phyloP scores from a whole-genome alignment of 1,140 invertebrate species.

The Drosophila ananassae region DNA sequence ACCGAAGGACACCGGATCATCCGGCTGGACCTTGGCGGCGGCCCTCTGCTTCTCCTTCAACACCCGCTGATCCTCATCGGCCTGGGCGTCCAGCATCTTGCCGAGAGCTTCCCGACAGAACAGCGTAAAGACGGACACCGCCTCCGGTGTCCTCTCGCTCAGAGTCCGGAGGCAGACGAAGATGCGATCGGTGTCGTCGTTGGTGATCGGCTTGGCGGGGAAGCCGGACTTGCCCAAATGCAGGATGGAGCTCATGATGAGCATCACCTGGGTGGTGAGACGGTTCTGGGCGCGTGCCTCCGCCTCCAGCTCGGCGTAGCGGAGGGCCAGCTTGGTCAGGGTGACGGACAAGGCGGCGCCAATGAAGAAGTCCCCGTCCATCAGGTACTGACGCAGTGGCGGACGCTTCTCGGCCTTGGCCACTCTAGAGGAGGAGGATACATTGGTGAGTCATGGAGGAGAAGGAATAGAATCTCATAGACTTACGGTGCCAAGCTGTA shows the following conservation, averaged over 20 bases:
- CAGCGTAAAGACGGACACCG: conserved; percentile 91
- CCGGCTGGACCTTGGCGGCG: conserved; percentile 90
- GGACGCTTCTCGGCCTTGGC: conserved; percentile 90
- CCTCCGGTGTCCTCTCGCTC: conserved; percentile 89
- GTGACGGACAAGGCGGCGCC: conserved; percentile 95
- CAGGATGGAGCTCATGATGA: conserved; percentile 94
- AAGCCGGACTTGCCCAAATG: conserved; percentile 92
- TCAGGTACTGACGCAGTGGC: conserved; percentile 93
- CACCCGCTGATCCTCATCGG: conserved; percentile 85
- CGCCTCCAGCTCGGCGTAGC: conserved; percentile 80
- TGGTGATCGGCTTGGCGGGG: conserved; percentile 92
- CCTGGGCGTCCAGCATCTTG: conserved; percentile 93
- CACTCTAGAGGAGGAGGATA: conserved; percentile 69
- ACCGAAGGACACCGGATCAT: conserved; percentile 94
- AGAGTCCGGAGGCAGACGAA: conserved; percentile 92
- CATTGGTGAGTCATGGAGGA: background rate
- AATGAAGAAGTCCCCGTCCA: conserved; percentile 98
- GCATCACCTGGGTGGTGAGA: conserved; percentile 93
- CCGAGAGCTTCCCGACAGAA: conserved; percentile 92
- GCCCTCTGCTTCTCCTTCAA: conserved; percentile 89
- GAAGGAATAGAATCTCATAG: background rate
- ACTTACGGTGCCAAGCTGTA: conserved; percentile 92
- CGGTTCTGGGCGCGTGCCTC: conserved; percentile 86
- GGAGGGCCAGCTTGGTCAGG: conserved; percentile 95
- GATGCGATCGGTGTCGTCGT: conserved; percentile 97